Conservation (phyloP, 2,888 invertebrate species). For the Melanargia galathea region DNA sequence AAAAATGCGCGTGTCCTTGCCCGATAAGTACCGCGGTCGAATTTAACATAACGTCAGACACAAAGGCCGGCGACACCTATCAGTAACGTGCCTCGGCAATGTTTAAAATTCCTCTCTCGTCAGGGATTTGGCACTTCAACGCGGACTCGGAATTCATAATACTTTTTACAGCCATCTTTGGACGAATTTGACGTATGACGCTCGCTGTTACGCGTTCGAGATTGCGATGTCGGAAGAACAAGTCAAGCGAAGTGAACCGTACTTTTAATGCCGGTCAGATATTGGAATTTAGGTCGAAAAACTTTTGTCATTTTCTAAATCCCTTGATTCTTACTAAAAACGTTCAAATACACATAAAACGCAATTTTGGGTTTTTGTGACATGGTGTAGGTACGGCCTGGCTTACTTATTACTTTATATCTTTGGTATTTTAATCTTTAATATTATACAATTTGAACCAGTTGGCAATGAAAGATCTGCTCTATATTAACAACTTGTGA, state of each 20-base stretch:
- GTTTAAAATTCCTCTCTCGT: constrained; percentile 72
- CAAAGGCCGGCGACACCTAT: constrained; percentile 47
- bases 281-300: constrained; percentile 5
- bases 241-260: constrained; percentile 3
- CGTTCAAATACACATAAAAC: background rate
- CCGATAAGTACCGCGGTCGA: background rate
- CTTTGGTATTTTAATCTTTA: background rate
- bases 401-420: background rate
- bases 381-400: too few species aligned
- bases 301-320: constrained; percentile 1
- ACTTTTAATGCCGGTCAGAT: background rate
- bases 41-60: constrained; percentile 37
- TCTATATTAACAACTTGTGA: background rate
- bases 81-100: constrained; percentile 57
- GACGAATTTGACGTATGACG: constrained; percentile 32
- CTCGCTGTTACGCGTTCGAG: constrained; percentile 8
- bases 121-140: constrained; percentile 71
- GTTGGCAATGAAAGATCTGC: background rate
- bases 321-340: background rate
- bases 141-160: constrained; percentile 69
- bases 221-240: constrained; percentile 11
- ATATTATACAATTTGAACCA: background rate
- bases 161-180: constrained; percentile 45
- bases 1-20: constrained; percentile 2
- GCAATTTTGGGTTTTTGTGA: background rate